Evolutionary conservation across 2,797 vertebrate species (phyloP).

Genomic region (Steatocranus sp.): DNA sequence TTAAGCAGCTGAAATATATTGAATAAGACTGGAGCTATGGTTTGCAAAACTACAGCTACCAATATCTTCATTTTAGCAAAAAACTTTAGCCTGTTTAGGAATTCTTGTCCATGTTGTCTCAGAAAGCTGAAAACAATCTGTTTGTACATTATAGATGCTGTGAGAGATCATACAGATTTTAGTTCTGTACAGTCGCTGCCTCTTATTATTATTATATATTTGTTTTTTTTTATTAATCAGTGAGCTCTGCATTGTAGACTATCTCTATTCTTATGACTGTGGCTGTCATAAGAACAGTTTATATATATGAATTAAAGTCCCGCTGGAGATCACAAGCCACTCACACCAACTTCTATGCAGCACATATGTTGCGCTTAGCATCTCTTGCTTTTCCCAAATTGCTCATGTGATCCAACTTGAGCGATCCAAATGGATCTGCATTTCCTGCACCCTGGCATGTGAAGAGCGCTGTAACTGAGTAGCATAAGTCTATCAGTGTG

Average conservation of each 20-base stretch:
- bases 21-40: neutral
- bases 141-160: neutral
- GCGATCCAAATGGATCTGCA: constrained; percentile 22
- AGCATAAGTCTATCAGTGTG: constrained; percentile 43
- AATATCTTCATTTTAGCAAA: neutral
- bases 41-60: neutral
- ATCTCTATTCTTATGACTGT: neutral
- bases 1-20: neutral
- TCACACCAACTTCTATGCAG: neutral
- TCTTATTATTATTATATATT: neutral
- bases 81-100: neutral
- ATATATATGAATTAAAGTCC: neutral
- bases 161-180: neutral
- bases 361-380: neutral
- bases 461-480: constrained; percentile 52
- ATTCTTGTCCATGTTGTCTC: neutral
- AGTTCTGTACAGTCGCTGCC: neutral
- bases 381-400: neutral
- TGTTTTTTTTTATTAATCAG: neutral
- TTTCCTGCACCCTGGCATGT: constrained; percentile 33
- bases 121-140: neutral
- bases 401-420: constrained; percentile 31
- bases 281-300: neutral
- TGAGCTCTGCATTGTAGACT: neutral
- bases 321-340: neutral